Evolutionary conservation across 2,888 invertebrate genomes (phyloP).

Genomic region (Euspilapteryx auroguttella): DNA sequence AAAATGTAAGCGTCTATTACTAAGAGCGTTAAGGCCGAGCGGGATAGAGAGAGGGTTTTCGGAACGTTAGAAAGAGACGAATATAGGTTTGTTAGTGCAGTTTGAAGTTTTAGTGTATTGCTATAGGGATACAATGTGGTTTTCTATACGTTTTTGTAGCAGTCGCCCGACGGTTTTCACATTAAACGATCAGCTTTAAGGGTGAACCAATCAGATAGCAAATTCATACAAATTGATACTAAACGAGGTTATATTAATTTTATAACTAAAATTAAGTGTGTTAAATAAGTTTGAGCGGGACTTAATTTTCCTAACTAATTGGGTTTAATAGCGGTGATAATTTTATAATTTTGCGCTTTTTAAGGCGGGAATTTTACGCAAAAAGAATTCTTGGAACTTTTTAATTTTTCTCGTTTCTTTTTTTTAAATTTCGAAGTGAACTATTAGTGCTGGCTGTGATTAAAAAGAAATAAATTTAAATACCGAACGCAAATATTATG

Average conservation of each 20-base stretch:
- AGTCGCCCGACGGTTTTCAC: conserved; percentile 51
- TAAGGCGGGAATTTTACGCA: conserved; percentile 34
- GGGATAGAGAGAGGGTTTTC: conserved; percentile 12
- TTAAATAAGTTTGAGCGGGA: conserved; percentile 57
- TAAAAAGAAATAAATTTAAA: no score
- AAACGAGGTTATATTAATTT: conserved; percentile 62
- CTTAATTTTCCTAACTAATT: conserved; percentile 57
- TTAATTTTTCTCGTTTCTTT: no score
- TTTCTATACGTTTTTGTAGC: no score
- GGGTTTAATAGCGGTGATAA: conserved; percentile 54
- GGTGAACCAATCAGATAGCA: conserved; percentile 58
- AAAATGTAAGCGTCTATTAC: conserved; percentile 56
- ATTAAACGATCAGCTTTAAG: conserved; percentile 59
- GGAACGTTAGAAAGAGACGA: conserved; percentile 21
- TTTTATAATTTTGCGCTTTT: conserved; percentile 45
- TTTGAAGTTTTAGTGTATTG: no score
- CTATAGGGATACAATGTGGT: no score
- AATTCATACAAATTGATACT: conserved; percentile 62
- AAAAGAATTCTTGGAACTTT: no score
- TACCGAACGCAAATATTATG: no score
- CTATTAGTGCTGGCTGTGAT: no score
- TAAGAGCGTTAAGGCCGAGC: conserved; percentile 25
- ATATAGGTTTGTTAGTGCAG: conserved; percentile 17
- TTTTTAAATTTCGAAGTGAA: no score
- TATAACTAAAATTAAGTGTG: conserved; percentile 63